Base-by-base conservation (phyloP, 2,113 vertebrate genomes). In the Rhodinocichla rosea region DNA sequence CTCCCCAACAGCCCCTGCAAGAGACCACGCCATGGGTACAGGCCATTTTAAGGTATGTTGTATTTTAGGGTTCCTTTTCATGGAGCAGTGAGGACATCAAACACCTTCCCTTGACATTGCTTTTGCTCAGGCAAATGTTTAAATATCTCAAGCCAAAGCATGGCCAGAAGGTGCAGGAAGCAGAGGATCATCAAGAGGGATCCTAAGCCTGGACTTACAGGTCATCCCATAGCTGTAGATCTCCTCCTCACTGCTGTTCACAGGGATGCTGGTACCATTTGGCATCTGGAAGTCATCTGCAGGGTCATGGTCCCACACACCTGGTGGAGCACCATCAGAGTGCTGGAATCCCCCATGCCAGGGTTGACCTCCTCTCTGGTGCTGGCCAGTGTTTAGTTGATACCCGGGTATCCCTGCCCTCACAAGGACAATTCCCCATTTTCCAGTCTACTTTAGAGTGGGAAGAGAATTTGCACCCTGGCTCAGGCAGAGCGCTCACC, bases 171-270 rank as follows among this genome's bases (percentile, higher is more conserved):
- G 12, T 30, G 28, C 14, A 50, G 23, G 45, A 83, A 56, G 0
- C 0, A 22, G 18, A 20, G 17, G 28, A 60, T 62, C 1, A 1
- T 35, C 42, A 70, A 56, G 14, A 9, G 18, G 19, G 23, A 42
- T 39, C 33, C 55, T 1, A 2, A 88, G 50, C 12, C 30, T 33
- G 22, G 44, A 90, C 96, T 93, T 93, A 97, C 96, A 97, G 50
- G 95, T 93, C 94, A 96, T 92, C 44, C 96, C 96, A 0, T 95
- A 96, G 68, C 14, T 67, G 52, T 93, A 96, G 56, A 96, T 83
- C 52, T 96, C 92, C 60, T 95, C 92, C 68, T 96, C 95, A 0
- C 83, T 96, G 89, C 95, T 96, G 73, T 95, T 96, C 45, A 92
- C 60, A 15, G 92, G 30, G 68, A 96, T 83, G 24, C 9, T 95